Percentiles rank a stretch among this genome's conserved stretches.
phyloP scores from a whole-genome alignment of 1,140 invertebrate species.

The Chironomus tepperi region DNA sequence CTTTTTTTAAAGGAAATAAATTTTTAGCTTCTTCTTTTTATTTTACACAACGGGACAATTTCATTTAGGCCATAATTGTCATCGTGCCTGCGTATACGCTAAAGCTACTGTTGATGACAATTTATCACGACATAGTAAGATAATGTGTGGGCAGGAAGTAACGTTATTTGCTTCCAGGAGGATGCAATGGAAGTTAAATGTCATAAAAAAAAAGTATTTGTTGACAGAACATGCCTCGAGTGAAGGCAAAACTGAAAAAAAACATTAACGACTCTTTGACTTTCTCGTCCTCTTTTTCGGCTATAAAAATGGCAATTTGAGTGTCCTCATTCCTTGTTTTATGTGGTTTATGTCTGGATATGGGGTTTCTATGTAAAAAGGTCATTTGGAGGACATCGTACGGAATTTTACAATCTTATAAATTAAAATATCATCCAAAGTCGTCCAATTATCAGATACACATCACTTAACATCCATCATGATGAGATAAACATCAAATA shows the following conservation, averaged over 20 bases:
- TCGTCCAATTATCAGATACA: no score
- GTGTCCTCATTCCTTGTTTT: not conserved
- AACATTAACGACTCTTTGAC: not conserved
- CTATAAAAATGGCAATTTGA: constrained; percentile 1
- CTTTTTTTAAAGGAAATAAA: no score
- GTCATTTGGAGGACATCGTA: no score
- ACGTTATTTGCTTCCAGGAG: not conserved
- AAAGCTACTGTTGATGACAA: not conserved
- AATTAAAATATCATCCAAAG: no score
- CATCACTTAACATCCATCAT: no score
- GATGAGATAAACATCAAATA: no score
- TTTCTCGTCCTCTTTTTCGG: not conserved
- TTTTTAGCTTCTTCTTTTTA: not conserved
- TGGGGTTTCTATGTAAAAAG: no score
- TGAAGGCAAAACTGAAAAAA: not conserved
- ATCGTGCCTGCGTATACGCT: not conserved
- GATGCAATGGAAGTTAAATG: not conserved
- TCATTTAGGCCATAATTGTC: not conserved
- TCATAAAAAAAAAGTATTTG: not conserved
- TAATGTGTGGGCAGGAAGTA: not conserved
- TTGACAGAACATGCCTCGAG: not conserved
- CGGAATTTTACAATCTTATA: no score
- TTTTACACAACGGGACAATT: not conserved
- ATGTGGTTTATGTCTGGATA: no score
- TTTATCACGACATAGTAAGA: constrained; percentile 6